A percentile compares a stretch with the other conserved stretches of the same genome.
Conservation (phyloP, 2,888 invertebrate genomes). For the Xestia xanthographa region DNA sequence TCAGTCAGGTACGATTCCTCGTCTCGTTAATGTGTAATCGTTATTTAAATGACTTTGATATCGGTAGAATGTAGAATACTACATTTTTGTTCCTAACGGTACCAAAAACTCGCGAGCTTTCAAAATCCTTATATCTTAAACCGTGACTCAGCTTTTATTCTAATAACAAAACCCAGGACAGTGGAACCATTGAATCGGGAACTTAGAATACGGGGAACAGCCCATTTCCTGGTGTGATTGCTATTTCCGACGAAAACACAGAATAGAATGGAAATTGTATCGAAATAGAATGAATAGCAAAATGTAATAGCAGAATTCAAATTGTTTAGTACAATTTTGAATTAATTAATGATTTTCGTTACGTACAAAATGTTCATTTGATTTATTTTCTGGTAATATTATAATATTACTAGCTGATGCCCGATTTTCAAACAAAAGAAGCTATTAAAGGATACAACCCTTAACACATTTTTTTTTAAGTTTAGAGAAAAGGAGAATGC, state of each 20-base stretch:
- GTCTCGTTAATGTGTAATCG: too few species aligned
- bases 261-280: slow-evolving; percentile 19
- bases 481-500: too few species aligned
- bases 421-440: too few species aligned
- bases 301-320: slow-evolving; percentile 7
- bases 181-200: slow-evolving; percentile 12
- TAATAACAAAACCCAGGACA: slow-evolving; percentile 8
- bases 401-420: too few species aligned
- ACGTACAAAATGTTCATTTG: neutral
- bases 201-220: slow-evolving; percentile 18
- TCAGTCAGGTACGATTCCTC: too few species aligned
- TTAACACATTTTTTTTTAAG: too few species aligned
- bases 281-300: slow-evolving; percentile 22
- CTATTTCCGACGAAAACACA: neutral
- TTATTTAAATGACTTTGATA: neutral
- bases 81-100: neutral
- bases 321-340: slow-evolving; percentile 19
- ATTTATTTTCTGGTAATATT: neutral
- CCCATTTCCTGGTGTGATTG: slow-evolving; percentile 31
- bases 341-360: slow-evolving; percentile 1
- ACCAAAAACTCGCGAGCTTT: neutral
- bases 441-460: too few species aligned
- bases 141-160: slow-evolving; percentile 7
- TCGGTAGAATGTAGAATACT: neutral
- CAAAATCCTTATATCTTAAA: neutral